Conservation (phyloP, 2,888 invertebrate species). For the Venusia cambrica region DNA sequence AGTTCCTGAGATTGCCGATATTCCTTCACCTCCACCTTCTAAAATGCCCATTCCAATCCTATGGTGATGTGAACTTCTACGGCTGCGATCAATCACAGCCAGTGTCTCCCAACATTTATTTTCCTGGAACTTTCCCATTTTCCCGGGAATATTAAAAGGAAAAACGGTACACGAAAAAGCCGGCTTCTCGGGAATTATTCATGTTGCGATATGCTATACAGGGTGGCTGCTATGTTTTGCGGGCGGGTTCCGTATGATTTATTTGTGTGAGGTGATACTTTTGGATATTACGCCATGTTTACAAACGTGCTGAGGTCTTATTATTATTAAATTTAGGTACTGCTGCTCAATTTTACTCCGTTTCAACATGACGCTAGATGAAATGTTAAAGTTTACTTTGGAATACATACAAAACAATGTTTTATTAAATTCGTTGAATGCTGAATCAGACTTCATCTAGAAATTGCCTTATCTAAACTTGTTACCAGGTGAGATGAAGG, state of each 20-base stretch:
- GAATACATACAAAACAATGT: no score
- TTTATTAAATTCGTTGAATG: no score
- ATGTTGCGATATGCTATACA: constrained; percentile 38
- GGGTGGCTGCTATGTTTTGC: constrained; percentile 14
- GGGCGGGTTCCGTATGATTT: constrained; percentile 23
- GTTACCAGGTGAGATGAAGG: no score
- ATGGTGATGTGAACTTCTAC: constrained; percentile 51
- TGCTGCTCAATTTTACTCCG: constrained; percentile 5
- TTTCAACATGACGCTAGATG: no score
- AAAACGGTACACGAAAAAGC: constrained; percentile 46
- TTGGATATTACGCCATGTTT: constrained; percentile 6
- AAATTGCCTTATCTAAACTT: no score
- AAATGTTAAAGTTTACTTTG: no score
- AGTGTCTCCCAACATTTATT: constrained; percentile 72
- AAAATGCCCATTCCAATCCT: constrained; percentile 29
- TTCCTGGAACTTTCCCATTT: constrained; percentile 34
- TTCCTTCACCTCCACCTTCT: no score
- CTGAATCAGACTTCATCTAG: no score
- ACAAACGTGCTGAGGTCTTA: neutral
- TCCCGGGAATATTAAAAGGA: constrained; percentile 65
- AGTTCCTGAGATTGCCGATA: no score
- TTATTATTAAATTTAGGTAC: constrained; percentile 3
- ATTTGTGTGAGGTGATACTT: constrained; percentile 14
- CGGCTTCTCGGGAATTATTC: constrained; percentile 50
- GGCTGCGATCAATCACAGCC: constrained; percentile 64